Evolutionary conservation across 2,113 vertebrate species (phyloP), one percentile per base, ranked within the genome.

Genomic region (Austrofundulus limnaeus): DNA sequence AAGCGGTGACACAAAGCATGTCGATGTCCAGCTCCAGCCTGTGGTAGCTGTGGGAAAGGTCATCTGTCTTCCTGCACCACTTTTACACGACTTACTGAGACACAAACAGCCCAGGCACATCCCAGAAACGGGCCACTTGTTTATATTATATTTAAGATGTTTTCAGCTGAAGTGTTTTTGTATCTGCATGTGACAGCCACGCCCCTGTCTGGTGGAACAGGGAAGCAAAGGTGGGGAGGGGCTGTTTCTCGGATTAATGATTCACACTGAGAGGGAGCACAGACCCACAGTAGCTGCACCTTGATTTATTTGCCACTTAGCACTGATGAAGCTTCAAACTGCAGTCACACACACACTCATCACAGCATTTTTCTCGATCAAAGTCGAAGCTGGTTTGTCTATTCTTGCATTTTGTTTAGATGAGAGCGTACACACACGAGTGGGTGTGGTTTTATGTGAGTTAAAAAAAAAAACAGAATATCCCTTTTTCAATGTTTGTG

Each of bases 231-330:
- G 45, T 58, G 14, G 28, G 46, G 70, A 46, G 47, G 31, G 54
- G n/a, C 11, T 48, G 43, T 59, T 72, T 79, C 50, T 53, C 79
- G 84, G 83, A 89, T 91, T 95, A 95, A 96, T 95, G 94, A 86
- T 78, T 57, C 83, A 89, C 88, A 91, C 89, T 71, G 75, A 62
- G 92, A 91, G 93, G 93, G 90, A 92, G 91, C 80, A 83, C 90
- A 92, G 84, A 75, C 46, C 93, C 83, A 85, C 84, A 81, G 84
- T 86, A 85, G 74, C 57, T 92, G 92, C 89, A 83, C 85, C 82
- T 93, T 96, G 96, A 97, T 98, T 98, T 96, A 97, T 97, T 91
- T 94, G 92, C 93, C 95, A 96, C 95, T 96, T 99, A 96, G 93
- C 85, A 86, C 91, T 95, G 94, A 98, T 97, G 94, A 95, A 94